Evolutionary conservation across 2,113 vertebrate species (phyloP).

Genomic region (Sphyrna mokarran): DNA sequence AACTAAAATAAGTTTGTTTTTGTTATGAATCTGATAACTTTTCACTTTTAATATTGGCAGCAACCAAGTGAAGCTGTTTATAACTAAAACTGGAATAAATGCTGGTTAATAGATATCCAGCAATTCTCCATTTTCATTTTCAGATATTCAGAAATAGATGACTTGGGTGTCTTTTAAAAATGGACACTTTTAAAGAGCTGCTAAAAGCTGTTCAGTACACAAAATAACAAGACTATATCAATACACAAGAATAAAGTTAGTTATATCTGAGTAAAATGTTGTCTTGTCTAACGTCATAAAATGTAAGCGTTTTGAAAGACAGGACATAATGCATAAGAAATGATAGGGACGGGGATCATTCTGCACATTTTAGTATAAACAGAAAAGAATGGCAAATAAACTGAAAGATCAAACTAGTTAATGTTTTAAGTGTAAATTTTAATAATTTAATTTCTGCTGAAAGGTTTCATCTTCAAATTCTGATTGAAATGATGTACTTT

Average conservation of each 20-base stretch:
- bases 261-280: neutral
- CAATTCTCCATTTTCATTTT: neutral
- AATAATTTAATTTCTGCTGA: neutral
- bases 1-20: neutral
- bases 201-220: neutral
- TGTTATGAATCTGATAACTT: neutral
- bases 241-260: neutral
- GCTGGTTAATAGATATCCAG: neutral
- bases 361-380: neutral
- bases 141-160: neutral
- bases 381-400: neutral
- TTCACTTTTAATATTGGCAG: neutral
- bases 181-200: neutral
- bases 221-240: neutral
- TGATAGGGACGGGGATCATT: neutral
- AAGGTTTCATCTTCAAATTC: neutral
- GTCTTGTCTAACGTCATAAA: neutral
- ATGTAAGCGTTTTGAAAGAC: neutral
- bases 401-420: neutral
- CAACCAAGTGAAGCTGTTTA: neutral
- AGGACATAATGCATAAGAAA: neutral
- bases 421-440: neutral
- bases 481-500: neutral
- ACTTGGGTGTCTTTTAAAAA: neutral
- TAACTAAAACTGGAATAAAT: neutral